Evolutionary conservation across 2,888 invertebrate species (phyloP), one percentile per base, ranked within the genome.

Genomic region (Heliconius sara): DNA sequence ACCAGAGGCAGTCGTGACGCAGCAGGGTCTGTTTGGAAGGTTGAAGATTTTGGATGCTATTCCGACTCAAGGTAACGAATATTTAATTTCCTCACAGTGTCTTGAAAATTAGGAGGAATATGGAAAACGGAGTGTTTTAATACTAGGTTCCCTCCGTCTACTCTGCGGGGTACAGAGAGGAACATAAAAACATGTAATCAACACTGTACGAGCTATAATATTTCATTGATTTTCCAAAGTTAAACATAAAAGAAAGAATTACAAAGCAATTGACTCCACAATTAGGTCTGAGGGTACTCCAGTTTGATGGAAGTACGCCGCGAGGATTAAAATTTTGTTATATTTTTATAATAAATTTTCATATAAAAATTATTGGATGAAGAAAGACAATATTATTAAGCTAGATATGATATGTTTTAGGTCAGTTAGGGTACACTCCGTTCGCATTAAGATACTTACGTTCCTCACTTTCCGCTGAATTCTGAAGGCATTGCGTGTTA

Each of bases 221-320:
- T 43, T 65, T 65, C 63, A 75, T 75, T 65, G 75, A 63, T 75
- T 65, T 75, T 75, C 63, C 19, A 70, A 73, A 63, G 77, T 39
- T 67, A 43, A 25, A 78, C 79, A 79, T 80, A 79, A 81, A 82
- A 80, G 82, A 67, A 80, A 68, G 76, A 79, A 79, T 77, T 71
- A 76, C 79, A 79, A 78, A 79, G 82, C 77, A 76, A 79, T 82
- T 79, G 82, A 82, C 80, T 82, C 80, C 72, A 79, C 79, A 80
- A 82, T 82, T 82, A 82, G 80, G 77, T 67, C 67, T 39, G 70
- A 81, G 81, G 57, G 77, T 71, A 60, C 80, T 82, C 71, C 77
- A 76, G 79, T 34, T 65, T 77, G 82, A 82, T 82, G 78, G 77
- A 79, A 80, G 71, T 77, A 77, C 47, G 74, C 65, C 60, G 47